Percentiles rank a stretch among this genome's conserved stretches.
Evolutionary conservation across 2,888 invertebrate species (phyloP).

Genomic region (Chrysolina americana): DNA sequence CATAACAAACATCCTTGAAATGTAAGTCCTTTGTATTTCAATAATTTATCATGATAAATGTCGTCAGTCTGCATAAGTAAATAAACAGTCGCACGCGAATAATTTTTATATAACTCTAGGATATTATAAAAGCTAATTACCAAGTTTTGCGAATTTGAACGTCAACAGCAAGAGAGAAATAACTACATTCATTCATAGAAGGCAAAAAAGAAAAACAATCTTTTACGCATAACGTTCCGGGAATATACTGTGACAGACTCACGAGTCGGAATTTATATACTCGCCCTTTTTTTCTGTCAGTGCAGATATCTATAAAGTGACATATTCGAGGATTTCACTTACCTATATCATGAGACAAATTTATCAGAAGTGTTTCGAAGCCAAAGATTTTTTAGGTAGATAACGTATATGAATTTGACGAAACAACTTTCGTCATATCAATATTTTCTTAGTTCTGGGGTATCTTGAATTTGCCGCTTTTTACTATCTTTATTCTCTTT

Average conservation of each 20-base stretch:
- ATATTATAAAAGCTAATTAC: not conserved
- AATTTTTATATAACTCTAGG: not conserved
- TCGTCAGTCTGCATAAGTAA: not conserved
- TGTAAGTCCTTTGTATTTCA: too few relatives aligned
- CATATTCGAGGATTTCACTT: too few relatives aligned
- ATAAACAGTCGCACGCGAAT: not conserved
- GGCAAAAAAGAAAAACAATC: not conserved
- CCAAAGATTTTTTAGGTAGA: too few relatives aligned
- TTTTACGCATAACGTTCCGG: not conserved
- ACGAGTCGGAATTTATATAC: not conserved
- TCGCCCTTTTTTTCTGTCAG: not conserved
- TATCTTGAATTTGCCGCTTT: too few relatives aligned
- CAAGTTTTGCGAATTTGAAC: not conserved
- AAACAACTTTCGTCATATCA: too few relatives aligned
- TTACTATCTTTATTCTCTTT: too few relatives aligned
- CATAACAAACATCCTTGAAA: too few relatives aligned
- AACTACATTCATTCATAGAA: not conserved
- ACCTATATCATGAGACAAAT: too few relatives aligned
- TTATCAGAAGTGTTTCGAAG: too few relatives aligned
- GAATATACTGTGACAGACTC: not conserved
- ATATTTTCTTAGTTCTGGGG: too few relatives aligned
- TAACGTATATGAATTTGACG: too few relatives aligned
- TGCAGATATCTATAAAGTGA: too few relatives aligned
- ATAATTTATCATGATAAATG: not conserved
- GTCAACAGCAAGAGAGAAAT: not conserved